Base-by-base conservation (phyloP, 2,797 vertebrate species). In the Centropyge bicolor region DNA sequence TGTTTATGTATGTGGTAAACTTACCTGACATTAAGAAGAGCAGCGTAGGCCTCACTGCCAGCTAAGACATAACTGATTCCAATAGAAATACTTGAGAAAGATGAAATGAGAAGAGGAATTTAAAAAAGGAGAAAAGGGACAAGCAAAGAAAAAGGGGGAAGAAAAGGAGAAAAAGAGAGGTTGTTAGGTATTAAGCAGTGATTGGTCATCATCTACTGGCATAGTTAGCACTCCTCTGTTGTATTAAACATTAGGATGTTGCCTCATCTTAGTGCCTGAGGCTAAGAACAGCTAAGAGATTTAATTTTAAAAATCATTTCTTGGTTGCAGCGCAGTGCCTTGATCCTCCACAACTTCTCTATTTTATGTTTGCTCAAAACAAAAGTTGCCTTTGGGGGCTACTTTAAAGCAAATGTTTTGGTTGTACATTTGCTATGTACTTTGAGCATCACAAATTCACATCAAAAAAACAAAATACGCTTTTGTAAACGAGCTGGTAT, bases 1-100 rank as follows among this genome's bases (percentile, higher is more conserved):
- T 40, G 9, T n/a, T 5, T 41, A 24, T 27, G 38, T 41, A 12
- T 24, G 19, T 51, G 14, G 17, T 38, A 35, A 24, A 86, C 92
- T 91, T 84, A 95, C 94, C 94, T 92, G 70, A 94, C 71, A 70
- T 93, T 84, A 41, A 95, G 82, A 70, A 95, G 90, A 64, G 91
- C 91, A 59, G 91, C 93, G 1, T 91, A 95, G 57, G 93, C 94
- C 83, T 95, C 93, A 70, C 94, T 95, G 74, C 94, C 95, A 24
- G 94, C 93, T 54, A 95, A 70, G 63, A 94, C 92, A 10, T 95
- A 95, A 85, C 94, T 95, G 36, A 95, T 93, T 43, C 93, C 94
- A 65, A 95, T 92, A 22, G 95, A 94, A 72, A 96, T 72, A 76
- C 93, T 94, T 78, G 12, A 51, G 52, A 83, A 66, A 83, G 51